Conservation (phyloP, 2,113 vertebrate species). For the Sardina pilchardus region DNA sequence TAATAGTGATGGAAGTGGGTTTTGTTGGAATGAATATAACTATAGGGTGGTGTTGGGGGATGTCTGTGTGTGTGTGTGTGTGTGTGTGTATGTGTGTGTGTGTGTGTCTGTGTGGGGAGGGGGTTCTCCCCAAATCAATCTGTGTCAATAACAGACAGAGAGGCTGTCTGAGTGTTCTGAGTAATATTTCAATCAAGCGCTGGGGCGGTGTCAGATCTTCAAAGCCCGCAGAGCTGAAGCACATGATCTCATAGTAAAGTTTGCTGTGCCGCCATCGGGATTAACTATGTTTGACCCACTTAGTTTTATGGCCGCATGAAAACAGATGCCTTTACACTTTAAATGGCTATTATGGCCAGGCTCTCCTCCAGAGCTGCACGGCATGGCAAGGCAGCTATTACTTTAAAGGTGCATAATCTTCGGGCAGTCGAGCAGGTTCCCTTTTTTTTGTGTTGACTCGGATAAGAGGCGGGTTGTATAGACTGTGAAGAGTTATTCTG, state of each 20-base stretch:
- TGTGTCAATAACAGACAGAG: neutral
- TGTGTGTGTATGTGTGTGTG: neutral
- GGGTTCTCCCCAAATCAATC: neutral
- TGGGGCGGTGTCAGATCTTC: constrained; percentile 40
- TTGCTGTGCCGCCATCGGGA: constrained; percentile 47
- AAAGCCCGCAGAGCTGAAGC: constrained; percentile 38
- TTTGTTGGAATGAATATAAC: neutral
- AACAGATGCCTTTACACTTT: constrained; percentile 49
- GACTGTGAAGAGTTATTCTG: constrained; percentile 28
- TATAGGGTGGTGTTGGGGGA: neutral
- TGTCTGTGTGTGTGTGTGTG: neutral
- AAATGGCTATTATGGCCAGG: constrained; percentile 44
- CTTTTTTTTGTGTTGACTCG: constrained; percentile 21
- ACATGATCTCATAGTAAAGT: constrained; percentile 55
- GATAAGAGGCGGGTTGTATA: constrained; percentile 40
- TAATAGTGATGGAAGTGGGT: neutral
- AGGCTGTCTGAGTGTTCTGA: constrained; percentile 3
- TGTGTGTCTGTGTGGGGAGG: neutral
- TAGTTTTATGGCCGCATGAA: constrained; percentile 51
- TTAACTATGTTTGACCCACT: constrained; percentile 57
- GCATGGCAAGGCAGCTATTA: neutral
- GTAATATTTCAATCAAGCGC: constrained; percentile 20
- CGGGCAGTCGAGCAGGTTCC: constrained; percentile 9
- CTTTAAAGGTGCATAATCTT: constrained; percentile 42
- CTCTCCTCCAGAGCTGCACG: constrained; percentile 16